Percentiles rank a stretch among this genome's conserved stretches.
These are phyloP conservation scores for Drosophila koepferae DNA, from an alignment of 2,888 invertebrate genomes.

Conservation along the genomic window DNA sequence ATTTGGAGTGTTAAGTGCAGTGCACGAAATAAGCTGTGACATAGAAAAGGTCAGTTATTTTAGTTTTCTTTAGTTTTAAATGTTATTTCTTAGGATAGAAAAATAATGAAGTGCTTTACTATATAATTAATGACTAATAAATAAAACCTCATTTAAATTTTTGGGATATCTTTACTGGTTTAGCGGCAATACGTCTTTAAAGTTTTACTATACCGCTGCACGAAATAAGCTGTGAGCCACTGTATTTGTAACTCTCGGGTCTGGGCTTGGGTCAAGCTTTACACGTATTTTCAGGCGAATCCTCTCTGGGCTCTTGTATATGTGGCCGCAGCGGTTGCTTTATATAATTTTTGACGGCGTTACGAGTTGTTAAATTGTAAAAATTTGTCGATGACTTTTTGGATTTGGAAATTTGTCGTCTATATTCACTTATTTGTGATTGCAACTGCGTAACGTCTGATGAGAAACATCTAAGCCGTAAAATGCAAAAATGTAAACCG, in stretches of 20 bases:
- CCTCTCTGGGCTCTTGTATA: slow-evolving; percentile 45
- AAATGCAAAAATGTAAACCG: slow-evolving; percentile 30
- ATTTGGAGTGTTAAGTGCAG: no score
- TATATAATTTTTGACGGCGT: slow-evolving; percentile 31
- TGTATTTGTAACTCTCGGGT: slow-evolving; percentile 63
- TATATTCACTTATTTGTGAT: slow-evolving; percentile 14
- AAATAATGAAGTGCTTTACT: no score
- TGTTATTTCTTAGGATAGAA: no score
- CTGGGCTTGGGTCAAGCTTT: slow-evolving; percentile 77
- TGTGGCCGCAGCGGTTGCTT: slow-evolving; percentile 33
- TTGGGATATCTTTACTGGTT: no score
- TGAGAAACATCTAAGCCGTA: slow-evolving; percentile 50
- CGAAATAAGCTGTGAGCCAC: no score
- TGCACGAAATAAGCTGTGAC: no score
- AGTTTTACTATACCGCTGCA: no score
- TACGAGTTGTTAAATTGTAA: slow-evolving; percentile 43
- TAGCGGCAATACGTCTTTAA: no score
- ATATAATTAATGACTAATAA: no score
- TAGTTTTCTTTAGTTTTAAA: no score
- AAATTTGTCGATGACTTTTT: slow-evolving; percentile 21
- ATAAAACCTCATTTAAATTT: no score
- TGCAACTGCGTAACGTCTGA: slow-evolving; percentile 53
- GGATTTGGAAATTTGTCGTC: slow-evolving; percentile 16
- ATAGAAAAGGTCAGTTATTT: no score
- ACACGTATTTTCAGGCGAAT: slow-evolving; percentile 74